phyloP scores from a whole-genome alignment of 2,113 vertebrate species.

The Pycnonotus jocosus region DNA sequence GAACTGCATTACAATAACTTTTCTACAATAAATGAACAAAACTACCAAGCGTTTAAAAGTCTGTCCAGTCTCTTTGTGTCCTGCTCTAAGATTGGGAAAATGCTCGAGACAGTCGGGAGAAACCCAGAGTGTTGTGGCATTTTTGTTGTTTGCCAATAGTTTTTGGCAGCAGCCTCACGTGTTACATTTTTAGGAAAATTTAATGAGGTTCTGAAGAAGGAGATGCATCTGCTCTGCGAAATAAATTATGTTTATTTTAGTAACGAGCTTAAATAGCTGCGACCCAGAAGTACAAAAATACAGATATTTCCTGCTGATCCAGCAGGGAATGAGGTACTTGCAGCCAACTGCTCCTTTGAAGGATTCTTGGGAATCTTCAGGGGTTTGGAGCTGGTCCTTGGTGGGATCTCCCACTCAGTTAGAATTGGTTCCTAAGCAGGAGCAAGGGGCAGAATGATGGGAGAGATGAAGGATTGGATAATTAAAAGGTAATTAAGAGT shows the following conservation, averaged over 20 bases:
- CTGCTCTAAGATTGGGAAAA: neutral
- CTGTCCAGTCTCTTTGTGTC: neutral
- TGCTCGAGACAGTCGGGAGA: neutral
- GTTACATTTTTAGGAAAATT: neutral
- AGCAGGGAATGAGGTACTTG: neutral
- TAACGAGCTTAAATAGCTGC: neutral
- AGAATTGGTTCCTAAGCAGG: neutral
- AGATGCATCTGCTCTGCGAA: neutral
- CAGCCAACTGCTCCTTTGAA: neutral
- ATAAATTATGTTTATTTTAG: neutral
- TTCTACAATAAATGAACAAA: constrained; percentile 83
- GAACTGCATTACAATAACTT: constrained; percentile 77
- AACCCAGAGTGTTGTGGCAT: neutral
- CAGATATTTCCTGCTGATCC: neutral
- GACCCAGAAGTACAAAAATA: neutral
- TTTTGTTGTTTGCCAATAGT: neutral
- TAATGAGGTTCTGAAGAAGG: neutral
- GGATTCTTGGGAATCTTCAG: neutral
- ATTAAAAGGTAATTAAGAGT: neutral
- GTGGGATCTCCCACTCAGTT: neutral
- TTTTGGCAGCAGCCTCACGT: neutral
- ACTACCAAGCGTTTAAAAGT: constrained; percentile 18
- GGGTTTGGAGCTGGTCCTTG: neutral
- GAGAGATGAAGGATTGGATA: neutral
- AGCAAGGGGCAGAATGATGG: neutral